These are phyloP conservation scores for Thera obeliscata DNA, from an alignment of 2,888 invertebrate species.

Conservation along the genomic window DNA sequence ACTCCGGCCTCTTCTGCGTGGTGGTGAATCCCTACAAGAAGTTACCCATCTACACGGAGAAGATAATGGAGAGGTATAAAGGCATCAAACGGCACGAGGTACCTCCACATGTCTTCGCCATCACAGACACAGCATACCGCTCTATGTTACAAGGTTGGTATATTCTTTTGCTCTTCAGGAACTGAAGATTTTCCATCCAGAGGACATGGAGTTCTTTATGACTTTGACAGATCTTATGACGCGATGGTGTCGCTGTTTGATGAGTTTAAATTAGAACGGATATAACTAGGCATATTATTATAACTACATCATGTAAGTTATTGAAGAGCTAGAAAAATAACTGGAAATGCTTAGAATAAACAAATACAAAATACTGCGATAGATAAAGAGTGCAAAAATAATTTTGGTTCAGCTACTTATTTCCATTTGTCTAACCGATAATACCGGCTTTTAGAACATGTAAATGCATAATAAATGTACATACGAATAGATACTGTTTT, in stretches of 20 bases:
- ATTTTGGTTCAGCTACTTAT: not conserved
- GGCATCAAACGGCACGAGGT: constrained; percentile 99
- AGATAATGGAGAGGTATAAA: constrained; percentile 99
- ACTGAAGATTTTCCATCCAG: not conserved
- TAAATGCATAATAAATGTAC: not conserved
- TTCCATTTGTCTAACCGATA: not conserved
- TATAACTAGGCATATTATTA: no score
- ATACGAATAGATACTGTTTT: not conserved
- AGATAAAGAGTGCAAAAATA: no score
- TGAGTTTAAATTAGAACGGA: no score
- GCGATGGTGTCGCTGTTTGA: no score
- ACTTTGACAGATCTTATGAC: no score
- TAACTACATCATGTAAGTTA: no score
- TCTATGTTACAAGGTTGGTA: constrained; percentile 98
- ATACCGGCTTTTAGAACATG: not conserved
- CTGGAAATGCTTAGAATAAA: not conserved
- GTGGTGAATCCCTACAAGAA: constrained; percentile 99
- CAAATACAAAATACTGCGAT: no score
- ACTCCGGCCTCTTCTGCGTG: constrained; percentile 99
- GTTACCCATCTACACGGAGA: constrained; percentile 99
- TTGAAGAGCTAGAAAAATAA: no score
- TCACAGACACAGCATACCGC: constrained; percentile 99
- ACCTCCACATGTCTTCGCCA: constrained; percentile 99
- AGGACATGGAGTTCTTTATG: no score
- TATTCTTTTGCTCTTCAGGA: constrained; percentile 7